phyloP scores from a whole-genome alignment of 2,113 vertebrate genomes.

The Phyllostomus discolor region DNA sequence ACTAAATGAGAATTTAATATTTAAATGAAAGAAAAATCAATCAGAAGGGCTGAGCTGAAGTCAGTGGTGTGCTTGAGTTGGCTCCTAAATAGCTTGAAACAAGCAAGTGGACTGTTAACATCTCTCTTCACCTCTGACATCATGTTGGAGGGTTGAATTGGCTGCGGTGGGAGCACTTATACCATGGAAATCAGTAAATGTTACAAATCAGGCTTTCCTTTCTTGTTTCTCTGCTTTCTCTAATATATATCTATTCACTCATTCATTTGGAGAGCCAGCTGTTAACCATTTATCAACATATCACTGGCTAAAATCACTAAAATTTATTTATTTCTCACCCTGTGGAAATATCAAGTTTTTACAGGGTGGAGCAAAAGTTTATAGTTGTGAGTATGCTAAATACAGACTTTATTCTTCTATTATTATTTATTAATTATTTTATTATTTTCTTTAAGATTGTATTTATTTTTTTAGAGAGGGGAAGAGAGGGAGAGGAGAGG shows the following conservation, averaged over 20 bases:
- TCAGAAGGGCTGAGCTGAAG: background rate
- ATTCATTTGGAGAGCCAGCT: background rate
- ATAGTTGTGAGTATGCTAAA: background rate
- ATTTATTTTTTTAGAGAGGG: too few relatives aligned
- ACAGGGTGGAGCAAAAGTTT: background rate
- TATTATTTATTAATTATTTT: background rate
- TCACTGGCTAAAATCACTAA: background rate
- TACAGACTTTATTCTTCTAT: background rate
- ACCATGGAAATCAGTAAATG: background rate
- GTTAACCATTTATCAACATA: background rate
- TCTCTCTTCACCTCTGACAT: background rate
- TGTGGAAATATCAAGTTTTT: background rate
- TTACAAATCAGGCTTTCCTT: background rate
- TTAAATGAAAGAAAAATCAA: background rate
- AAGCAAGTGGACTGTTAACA: background rate
- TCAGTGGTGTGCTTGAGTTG: background rate
- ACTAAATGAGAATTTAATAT: background rate
- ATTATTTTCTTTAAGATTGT: background rate
- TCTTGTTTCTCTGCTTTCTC: background rate
- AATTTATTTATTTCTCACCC: background rate
- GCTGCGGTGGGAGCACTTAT: background rate
- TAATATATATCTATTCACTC: background rate
- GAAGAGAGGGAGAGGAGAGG: too few relatives aligned
- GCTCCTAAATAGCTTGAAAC: background rate
- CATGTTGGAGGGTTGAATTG: background rate